Evolutionary conservation across 2,113 vertebrate species (phyloP).

Genomic region (Leucoraja erinaceus): DNA sequence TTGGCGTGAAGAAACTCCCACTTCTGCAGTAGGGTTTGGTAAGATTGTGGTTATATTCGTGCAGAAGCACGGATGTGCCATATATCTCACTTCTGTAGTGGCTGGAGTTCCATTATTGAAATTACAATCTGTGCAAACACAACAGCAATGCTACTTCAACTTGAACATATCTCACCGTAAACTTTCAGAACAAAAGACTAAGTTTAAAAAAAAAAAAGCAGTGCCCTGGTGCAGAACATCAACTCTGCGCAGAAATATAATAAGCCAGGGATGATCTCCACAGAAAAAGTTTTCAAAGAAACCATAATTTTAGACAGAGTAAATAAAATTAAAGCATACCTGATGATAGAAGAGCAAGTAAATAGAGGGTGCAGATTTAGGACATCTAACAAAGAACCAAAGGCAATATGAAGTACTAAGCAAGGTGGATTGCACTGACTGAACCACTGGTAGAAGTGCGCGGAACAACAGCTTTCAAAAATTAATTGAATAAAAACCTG

Average conservation of each 20-base stretch:
- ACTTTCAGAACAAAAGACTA: not conserved
- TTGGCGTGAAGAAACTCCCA: not conserved
- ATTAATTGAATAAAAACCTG: too few relatives aligned
- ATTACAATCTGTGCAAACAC: not conserved
- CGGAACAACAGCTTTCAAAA: not conserved
- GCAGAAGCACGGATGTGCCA: not conserved
- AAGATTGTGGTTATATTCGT: not conserved
- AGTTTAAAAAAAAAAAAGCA: too few relatives aligned
- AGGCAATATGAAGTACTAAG: not conserved
- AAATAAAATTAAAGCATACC: not conserved
- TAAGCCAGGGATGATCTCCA: not conserved
- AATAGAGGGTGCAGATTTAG: not conserved
- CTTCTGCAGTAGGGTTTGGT: not conserved
- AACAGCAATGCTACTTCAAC: not conserved
- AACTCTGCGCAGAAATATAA: not conserved
- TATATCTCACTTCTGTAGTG: not conserved
- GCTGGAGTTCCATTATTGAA: not conserved
- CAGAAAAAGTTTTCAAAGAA: not conserved
- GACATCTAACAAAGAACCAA: not conserved
- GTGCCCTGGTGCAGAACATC: not conserved
- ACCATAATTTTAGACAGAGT: not conserved
- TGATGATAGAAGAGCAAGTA: not conserved
- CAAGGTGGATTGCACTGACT: not conserved
- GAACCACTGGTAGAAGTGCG: not conserved
- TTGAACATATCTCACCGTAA: not conserved